phyloP scores from a whole-genome alignment of 2,113 vertebrate species.

The Cranoglanis bouderius region DNA sequence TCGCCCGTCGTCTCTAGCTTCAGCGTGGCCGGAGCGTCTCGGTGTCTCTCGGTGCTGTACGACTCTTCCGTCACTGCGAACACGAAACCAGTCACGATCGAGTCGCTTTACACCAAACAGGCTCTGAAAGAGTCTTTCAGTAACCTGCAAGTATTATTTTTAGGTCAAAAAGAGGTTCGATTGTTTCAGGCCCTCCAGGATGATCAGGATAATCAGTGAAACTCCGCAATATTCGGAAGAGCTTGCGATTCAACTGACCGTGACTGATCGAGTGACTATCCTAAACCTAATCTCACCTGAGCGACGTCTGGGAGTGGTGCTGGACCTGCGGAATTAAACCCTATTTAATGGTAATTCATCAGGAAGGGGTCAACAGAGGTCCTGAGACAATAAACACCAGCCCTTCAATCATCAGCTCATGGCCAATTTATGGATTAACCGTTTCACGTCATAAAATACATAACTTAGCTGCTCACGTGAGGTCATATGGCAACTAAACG shows the following conservation, averaged over 20 bases:
- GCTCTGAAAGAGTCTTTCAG: neutral
- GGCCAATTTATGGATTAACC: neutral
- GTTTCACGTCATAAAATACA: neutral
- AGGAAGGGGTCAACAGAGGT: neutral
- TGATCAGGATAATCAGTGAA: too few relatives aligned
- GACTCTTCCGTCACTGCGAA: neutral
- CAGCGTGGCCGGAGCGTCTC: conserved; percentile 60
- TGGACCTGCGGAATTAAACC: too few relatives aligned
- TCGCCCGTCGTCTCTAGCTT: conserved; percentile 59
- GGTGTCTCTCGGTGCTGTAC: neutral
- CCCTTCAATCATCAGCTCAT: neutral
- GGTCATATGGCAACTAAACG: neutral
- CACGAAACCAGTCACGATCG: neutral
- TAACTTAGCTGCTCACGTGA: neutral
- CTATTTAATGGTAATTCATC: neutral
- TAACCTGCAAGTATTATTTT: too few relatives aligned
- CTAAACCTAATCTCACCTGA: too few relatives aligned
- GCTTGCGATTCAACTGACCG: too few relatives aligned
- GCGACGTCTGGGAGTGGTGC: too few relatives aligned
- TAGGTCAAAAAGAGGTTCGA: too few relatives aligned
- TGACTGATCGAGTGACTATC: too few relatives aligned
- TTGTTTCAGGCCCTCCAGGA: too few relatives aligned
- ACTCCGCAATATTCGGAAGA: too few relatives aligned
- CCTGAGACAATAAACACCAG: neutral
- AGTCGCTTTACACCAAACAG: neutral